Conservation (phyloP, 2,888 invertebrate species). For the Cecidostiba fungosa region DNA sequence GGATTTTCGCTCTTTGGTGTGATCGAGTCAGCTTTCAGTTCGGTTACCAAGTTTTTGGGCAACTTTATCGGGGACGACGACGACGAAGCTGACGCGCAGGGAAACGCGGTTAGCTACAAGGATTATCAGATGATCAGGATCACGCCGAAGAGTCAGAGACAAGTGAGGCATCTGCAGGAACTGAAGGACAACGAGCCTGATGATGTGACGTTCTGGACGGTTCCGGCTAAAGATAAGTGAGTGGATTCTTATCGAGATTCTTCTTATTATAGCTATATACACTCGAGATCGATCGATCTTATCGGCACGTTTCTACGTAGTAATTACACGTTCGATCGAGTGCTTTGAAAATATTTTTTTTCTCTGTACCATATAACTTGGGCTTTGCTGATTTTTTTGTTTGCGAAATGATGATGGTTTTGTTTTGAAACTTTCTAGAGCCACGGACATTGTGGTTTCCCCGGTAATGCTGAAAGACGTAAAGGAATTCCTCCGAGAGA, state of each 20-base stretch:
- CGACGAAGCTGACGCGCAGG: slow-evolving; percentile 71
- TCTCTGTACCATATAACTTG: neutral
- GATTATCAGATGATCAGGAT: slow-evolving; percentile 83
- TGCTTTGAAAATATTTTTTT: neutral
- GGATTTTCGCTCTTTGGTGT: slow-evolving; percentile 73
- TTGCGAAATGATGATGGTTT: neutral
- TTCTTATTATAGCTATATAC: too few species aligned
- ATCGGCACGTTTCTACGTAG: too few species aligned
- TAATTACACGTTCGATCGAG: too few species aligned
- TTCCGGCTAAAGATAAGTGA: slow-evolving; percentile 81
- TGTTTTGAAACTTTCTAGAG: slow-evolving; percentile 68
- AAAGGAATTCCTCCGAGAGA: slow-evolving; percentile 83
- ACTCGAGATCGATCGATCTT: too few species aligned
- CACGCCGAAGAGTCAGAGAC: slow-evolving; percentile 78
- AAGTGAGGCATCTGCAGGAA: slow-evolving; percentile 80
- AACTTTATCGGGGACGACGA: slow-evolving; percentile 71
- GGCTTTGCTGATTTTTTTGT: neutral
- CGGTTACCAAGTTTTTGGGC: slow-evolving; percentile 71
- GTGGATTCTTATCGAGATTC: neutral
- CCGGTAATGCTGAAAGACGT: slow-evolving; percentile 84
- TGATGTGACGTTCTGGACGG: slow-evolving; percentile 84
- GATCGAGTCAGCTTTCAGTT: slow-evolving; percentile 72
- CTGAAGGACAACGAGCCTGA: slow-evolving; percentile 81
- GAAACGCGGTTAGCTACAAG: slow-evolving; percentile 80
- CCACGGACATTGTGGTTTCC: slow-evolving; percentile 88